Percentiles rank a stretch among this genome's conserved stretches.
Evolutionary conservation across 1,140 invertebrate species (phyloP).

Genomic region (Sycobia sp.): DNA sequence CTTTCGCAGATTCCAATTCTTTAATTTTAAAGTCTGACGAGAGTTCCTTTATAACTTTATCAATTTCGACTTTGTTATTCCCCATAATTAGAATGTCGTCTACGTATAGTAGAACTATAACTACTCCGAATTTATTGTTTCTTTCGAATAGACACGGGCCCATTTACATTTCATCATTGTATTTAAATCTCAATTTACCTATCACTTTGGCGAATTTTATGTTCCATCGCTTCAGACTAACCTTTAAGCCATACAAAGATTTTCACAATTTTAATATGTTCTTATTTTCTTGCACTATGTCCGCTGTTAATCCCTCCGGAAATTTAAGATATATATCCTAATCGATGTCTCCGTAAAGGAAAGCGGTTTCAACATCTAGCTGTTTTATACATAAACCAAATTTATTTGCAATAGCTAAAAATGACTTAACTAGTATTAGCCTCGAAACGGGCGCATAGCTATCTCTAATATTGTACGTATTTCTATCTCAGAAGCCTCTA

Average conservation of each 20-base stretch:
- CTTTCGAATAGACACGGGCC: background rate
- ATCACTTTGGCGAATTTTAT: background rate
- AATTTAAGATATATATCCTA: too few relatives aligned
- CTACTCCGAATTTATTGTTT: background rate
- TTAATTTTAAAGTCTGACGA: background rate
- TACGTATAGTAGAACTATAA: too few relatives aligned
- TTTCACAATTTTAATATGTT: background rate
- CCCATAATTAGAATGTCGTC: too few relatives aligned
- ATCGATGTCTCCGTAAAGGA: too few relatives aligned
- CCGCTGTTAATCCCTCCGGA: background rate
- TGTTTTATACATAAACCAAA: too few relatives aligned
- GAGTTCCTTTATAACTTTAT: background rate
- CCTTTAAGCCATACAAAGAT: background rate
- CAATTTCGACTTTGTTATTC: background rate
- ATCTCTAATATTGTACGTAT: background rate
- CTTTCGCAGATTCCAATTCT: background rate
- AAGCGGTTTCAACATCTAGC: too few relatives aligned
- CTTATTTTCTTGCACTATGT: background rate
- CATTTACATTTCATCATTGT: too few relatives aligned
- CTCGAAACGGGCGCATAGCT: too few relatives aligned
- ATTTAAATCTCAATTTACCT: background rate
- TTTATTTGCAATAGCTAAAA: conserved; percentile 1
- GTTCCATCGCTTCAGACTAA: too few relatives aligned
- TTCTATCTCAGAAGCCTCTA: background rate
- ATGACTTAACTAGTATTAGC: too few relatives aligned